A percentile compares a stretch with the other conserved stretches of the same genome.
phyloP scores from a whole-genome alignment of 1,140 invertebrate genomes.

The Habropoda laboriosa region DNA sequence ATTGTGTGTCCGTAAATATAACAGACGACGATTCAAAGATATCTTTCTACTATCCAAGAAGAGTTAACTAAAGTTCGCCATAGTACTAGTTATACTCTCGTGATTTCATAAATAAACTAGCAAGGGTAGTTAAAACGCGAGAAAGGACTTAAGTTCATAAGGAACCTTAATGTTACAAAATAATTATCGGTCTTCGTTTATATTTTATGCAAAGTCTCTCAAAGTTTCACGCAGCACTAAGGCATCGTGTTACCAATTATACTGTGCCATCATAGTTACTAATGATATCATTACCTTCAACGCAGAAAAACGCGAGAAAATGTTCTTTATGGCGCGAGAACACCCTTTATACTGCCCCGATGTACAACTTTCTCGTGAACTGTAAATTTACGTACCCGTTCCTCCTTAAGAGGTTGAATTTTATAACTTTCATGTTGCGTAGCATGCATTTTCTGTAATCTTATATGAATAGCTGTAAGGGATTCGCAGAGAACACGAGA shows the following conservation, averaged over 20 bases:
- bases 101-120: constrained; percentile 32
- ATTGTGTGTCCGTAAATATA: too few species aligned
- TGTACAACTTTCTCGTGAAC: constrained; percentile 23
- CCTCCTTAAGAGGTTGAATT: background rate
- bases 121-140: constrained; percentile 4
- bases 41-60: too few species aligned
- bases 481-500: background rate
- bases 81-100: constrained; percentile 20
- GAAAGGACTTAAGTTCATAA: constrained; percentile 16
- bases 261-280: constrained; percentile 59
- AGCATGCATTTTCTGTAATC: background rate
- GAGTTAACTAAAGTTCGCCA: background rate
- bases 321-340: constrained; percentile 21
- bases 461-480: background rate
- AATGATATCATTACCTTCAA: constrained; percentile 60
- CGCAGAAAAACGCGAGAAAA: constrained; percentile 51
- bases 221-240: constrained; percentile 55
- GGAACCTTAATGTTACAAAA: constrained; percentile 33
- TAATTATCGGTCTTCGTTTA: constrained; percentile 62
- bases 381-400: constrained; percentile 22
- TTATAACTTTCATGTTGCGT: background rate
- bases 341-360: constrained; percentile 13
- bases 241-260: constrained; percentile 67
- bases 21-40: too few species aligned
- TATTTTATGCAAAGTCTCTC: constrained; percentile 63